These are phyloP conservation scores for Frieseomelitta varia DNA, from an alignment of 1,140 invertebrate species.

Conservation along the genomic window DNA sequence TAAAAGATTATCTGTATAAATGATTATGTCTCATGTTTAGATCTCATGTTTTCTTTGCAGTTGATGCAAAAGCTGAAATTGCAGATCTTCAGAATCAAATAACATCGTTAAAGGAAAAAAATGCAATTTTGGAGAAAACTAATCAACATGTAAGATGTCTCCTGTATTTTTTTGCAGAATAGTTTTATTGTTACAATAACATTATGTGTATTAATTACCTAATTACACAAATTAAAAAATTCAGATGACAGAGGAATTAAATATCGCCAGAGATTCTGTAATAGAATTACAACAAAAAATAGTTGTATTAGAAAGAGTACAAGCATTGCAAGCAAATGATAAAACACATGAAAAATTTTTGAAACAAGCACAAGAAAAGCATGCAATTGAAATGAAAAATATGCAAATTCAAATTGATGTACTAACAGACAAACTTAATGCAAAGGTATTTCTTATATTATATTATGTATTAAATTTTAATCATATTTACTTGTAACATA, in stretches of 20 bases:
- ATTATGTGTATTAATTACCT: not conserved
- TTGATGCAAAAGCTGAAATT: conserved; percentile 76
- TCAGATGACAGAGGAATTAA: conserved; percentile 73
- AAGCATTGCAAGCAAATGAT: conserved; percentile 71
- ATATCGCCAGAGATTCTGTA: conserved; percentile 66
- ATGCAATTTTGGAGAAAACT: conserved; percentile 72
- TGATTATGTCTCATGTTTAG: not conserved
- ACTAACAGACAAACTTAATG: conserved; percentile 71
- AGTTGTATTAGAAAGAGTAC: conserved; percentile 70
- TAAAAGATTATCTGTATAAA: not conserved
- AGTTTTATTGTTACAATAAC: not conserved
- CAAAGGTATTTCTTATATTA: conserved; percentile 73
- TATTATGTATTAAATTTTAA: not conserved
- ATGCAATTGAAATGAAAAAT: conserved; percentile 74
- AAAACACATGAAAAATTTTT: conserved; percentile 76
- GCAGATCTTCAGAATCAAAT: conserved; percentile 71
- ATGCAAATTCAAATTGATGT: conserved; percentile 77
- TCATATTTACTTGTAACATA: not conserved
- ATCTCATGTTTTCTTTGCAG: conserved; percentile 57
- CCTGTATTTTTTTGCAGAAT: not conserved
- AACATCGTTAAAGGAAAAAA: conserved; percentile 69
- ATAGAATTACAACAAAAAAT: conserved; percentile 77
- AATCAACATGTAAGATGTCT: conserved; percentile 74
- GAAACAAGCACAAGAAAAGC: conserved; percentile 76
- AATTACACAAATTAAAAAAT: conserved; percentile 19